Conservation (phyloP, 2,797 vertebrate genomes). For the Halcyon leucocephala region DNA sequence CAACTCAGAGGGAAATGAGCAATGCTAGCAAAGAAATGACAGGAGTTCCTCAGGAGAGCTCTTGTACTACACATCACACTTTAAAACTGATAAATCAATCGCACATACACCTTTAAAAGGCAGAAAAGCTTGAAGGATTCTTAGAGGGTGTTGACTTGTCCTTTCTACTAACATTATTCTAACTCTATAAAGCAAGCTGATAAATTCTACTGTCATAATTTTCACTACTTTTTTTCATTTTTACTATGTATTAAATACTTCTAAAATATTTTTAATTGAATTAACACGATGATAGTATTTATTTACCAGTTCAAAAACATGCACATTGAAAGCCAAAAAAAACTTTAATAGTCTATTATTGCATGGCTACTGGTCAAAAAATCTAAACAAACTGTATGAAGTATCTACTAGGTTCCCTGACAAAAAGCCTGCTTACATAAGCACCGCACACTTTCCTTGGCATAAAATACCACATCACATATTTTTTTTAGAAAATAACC, state of each 20-base stretch:
- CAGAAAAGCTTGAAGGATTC: slow-evolving; percentile 35
- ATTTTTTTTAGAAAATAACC: neutral
- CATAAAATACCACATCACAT: neutral
- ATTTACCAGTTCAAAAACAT: neutral
- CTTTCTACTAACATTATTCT: slow-evolving; percentile 55
- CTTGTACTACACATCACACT: slow-evolving; percentile 22
- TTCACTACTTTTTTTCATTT: neutral
- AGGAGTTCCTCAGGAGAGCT: slow-evolving; percentile 63
- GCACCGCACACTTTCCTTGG: neutral
- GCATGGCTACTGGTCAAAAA: neutral
- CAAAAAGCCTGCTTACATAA: neutral
- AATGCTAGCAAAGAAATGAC: slow-evolving; percentile 33
- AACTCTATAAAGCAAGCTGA: slow-evolving; percentile 42
- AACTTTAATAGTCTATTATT: neutral
- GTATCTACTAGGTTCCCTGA: neutral
- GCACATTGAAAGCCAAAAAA: neutral
- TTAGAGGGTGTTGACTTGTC: slow-evolving; percentile 60
- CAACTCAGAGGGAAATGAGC: slow-evolving; percentile 47
- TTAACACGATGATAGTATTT: neutral
- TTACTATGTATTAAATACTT: neutral
- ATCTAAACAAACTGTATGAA: neutral
- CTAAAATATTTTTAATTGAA: neutral
- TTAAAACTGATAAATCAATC: slow-evolving; percentile 54
- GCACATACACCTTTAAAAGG: neutral
- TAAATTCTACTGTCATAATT: slow-evolving; percentile 37